Conservation (phyloP, 2,113 vertebrate species). For the Notiomystis cincta region DNA sequence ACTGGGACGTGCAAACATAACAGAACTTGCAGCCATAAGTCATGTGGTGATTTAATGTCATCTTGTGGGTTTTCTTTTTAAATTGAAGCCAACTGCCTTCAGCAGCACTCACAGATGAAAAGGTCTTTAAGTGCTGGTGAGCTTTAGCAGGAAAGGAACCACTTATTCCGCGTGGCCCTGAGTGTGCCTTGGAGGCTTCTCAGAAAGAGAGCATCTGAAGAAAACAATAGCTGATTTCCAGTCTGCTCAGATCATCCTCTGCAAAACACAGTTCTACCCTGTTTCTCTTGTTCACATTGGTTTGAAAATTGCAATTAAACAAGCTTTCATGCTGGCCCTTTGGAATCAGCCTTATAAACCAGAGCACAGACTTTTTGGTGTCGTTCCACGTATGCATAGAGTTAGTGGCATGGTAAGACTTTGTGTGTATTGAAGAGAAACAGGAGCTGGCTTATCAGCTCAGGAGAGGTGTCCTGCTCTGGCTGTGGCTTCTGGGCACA, state of each 20-base stretch:
- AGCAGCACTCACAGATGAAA: neutral
- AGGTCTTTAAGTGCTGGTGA: neutral
- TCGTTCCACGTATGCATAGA: neutral
- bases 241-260: neutral
- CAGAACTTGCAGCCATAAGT: neutral
- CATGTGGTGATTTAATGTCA: neutral
- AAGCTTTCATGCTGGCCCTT: neutral
- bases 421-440: neutral
- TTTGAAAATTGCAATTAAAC: neutral
- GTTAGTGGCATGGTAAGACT: neutral
- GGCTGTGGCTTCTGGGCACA: neutral
- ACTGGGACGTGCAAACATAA: rapidly evolving
- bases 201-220: neutral
- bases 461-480: neutral
- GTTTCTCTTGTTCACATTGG: neutral
- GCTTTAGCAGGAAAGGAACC: neutral
- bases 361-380: neutral
- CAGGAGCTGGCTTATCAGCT: neutral
- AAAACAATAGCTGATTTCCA: neutral
- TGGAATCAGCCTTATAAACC: neutral
- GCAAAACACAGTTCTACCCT: neutral
- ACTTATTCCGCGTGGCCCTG: neutral
- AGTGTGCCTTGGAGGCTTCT: neutral
- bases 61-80: neutral
- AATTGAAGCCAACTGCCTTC: neutral